Evolutionary conservation across 2,888 invertebrate genomes (phyloP).

Genomic region (Brenthis daphne): DNA sequence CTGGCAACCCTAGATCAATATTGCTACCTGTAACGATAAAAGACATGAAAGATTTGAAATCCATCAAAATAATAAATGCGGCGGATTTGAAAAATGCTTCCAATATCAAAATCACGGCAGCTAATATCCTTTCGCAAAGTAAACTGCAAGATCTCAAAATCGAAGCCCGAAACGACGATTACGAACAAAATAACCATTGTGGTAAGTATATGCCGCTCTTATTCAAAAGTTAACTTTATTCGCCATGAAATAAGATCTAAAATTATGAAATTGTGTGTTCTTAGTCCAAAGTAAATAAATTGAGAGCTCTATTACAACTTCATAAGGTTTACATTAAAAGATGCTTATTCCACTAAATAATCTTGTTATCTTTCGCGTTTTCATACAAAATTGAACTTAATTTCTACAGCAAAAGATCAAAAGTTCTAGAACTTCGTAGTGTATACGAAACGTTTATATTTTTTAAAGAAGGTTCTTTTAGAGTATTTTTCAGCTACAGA

Average conservation of each 20-base stretch:
- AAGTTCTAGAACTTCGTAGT: not conserved
- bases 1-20: constrained; percentile 84
- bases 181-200: constrained; percentile 64
- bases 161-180: constrained; percentile 64
- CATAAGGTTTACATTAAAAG: constrained; percentile 1
- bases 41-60: constrained; percentile 87
- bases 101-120: constrained; percentile 78
- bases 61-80: constrained; percentile 88
- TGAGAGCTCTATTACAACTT: not conserved
- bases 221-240: constrained; percentile 10
- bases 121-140: constrained; percentile 74
- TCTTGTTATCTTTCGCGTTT: not conserved
- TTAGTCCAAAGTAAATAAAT: not conserved
- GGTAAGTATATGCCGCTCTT: constrained; percentile 55
- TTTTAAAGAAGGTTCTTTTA: not conserved
- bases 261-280: not conserved
- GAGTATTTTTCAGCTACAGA: constrained; percentile 18
- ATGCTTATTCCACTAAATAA: not conserved
- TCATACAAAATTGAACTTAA: constrained; percentile 1
- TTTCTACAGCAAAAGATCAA: not conserved
- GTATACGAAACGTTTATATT: not conserved
- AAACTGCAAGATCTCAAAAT: constrained; percentile 70
- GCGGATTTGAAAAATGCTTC: constrained; percentile 80
- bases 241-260: not conserved
- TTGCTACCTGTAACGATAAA: constrained; percentile 87